Base-by-base conservation (phyloP, 64 coral and sea anemone species). In the Platygyra sinensis region DNA sequence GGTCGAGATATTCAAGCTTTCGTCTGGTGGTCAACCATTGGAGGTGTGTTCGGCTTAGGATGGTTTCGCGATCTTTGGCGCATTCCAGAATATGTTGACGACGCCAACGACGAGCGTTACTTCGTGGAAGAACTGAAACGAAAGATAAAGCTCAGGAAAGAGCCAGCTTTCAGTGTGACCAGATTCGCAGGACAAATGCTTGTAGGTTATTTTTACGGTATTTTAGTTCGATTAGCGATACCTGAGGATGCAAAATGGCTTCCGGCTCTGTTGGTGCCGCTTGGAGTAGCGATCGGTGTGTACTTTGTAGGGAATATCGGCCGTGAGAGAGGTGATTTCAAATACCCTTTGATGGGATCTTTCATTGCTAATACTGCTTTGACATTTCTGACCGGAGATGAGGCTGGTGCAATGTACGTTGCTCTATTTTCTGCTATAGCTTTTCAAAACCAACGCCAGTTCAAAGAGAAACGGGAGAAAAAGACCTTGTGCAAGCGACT, bases 1-100 rank as follows among this genome's bases (percentile, higher is more conserved):
- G 94, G 97, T 29, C 87, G 97, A 73, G 97, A 99, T 88, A 91
- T 96, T 11, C 97, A 99, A 90, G 97, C 97, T 7, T 96, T 99
- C 71, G 30, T 99, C 0, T 99, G 97, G 97, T 99, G 97, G 97
- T 99, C 97, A 24, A 99, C 97, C 0, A 86, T 96, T 19, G 97
- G 97, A 18, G 97, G 97, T 5, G 75, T 99, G 30, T 99, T 95
- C 59, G 97, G 97, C 14, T 30, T 99, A 24, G 97, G 97, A 61
- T 99, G 97, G 97, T 89, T 96, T 83, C 77, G 97, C 38, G 97
- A 99, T 86, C 80, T 99, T 62, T 99, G 97, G 97, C 90, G 94
- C 36, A 93, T 99, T 60, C 97, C 97, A 79, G 97, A 95, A 11
- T 99, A 99, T 49, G 94, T 99, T 22, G 97, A 99, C 73, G 97